Conservation (phyloP, 2,888 invertebrate species). For the Anarsia innoxiella region DNA sequence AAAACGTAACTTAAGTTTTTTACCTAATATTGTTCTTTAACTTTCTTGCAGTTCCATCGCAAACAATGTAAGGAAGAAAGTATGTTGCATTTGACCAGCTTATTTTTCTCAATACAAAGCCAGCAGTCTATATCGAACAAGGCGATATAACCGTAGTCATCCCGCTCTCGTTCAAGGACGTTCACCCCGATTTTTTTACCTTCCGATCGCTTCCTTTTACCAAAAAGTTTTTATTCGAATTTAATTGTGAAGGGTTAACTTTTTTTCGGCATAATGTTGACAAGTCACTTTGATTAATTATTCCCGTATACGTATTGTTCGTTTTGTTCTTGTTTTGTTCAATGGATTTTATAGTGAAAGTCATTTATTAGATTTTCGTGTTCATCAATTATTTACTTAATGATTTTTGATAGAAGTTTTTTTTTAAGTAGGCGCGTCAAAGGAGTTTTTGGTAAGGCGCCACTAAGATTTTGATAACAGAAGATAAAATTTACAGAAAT, state of each 20-base stretch:
- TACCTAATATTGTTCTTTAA: too few relatives aligned
- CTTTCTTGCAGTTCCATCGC: too few relatives aligned
- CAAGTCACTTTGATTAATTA: slow-evolving; percentile 58
- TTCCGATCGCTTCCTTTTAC: slow-evolving; percentile 48
- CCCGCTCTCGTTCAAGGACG: slow-evolving; percentile 43
- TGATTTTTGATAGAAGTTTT: too few relatives aligned
- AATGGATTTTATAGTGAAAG: slow-evolving; percentile 9
- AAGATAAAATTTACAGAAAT: too few relatives aligned
- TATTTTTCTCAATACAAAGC: too few relatives aligned
- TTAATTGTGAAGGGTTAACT: slow-evolving; percentile 53
- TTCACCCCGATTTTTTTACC: slow-evolving; percentile 58
- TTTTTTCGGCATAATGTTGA: slow-evolving; percentile 48
- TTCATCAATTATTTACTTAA: slow-evolving; percentile 7
- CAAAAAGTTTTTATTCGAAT: slow-evolving; percentile 45
- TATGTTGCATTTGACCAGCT: too few relatives aligned
- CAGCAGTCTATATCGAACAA: slow-evolving; percentile 29
- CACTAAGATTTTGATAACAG: too few relatives aligned
- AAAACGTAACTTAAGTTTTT: too few relatives aligned
- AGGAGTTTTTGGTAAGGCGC: too few relatives aligned
- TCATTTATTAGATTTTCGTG: slow-evolving; percentile 3
- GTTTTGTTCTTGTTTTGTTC: slow-evolving; percentile 12
- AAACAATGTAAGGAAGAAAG: too few relatives aligned
- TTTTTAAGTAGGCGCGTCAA: too few relatives aligned
- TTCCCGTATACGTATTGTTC: slow-evolving; percentile 18
- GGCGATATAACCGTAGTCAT: slow-evolving; percentile 23